Evolutionary conservation across 2,113 vertebrate species (phyloP).

Genomic region (Chinchilla lanigera): DNA sequence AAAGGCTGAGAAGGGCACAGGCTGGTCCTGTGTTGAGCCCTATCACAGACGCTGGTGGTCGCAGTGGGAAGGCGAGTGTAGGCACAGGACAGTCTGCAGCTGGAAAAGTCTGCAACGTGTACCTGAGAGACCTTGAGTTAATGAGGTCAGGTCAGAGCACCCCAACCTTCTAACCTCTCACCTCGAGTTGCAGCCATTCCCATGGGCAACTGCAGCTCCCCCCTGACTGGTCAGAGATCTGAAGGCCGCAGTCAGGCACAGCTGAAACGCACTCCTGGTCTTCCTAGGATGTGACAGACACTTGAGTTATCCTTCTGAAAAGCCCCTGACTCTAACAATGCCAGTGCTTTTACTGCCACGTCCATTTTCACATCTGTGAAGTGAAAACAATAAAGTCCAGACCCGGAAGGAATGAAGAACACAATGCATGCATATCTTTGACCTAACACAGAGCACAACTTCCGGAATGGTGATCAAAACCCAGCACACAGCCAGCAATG

Average conservation of each 20-base stretch:
- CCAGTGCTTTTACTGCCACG: accelerated
- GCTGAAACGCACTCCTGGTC: not conserved
- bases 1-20: not conserved
- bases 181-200: no score
- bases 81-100: not conserved
- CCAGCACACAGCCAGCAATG: no score
- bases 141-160: not conserved
- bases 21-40: not conserved
- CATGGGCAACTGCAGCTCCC: no score
- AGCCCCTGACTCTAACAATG: not conserved
- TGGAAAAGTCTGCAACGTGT: not conserved
- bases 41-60: accelerated
- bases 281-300: not conserved
- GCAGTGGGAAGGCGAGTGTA: not conserved
- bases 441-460: not conserved
- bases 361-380: not conserved
- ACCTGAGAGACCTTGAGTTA: not conserved
- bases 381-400: not conserved
- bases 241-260: no score
- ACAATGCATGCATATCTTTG: not conserved
- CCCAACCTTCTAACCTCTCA: not conserved
- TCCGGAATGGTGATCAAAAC: not conserved
- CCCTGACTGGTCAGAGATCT: no score
- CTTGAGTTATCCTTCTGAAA: not conserved
- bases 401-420: not conserved